Conservation (phyloP, 2,113 vertebrate genomes). For the Hemichromis elongatus region DNA sequence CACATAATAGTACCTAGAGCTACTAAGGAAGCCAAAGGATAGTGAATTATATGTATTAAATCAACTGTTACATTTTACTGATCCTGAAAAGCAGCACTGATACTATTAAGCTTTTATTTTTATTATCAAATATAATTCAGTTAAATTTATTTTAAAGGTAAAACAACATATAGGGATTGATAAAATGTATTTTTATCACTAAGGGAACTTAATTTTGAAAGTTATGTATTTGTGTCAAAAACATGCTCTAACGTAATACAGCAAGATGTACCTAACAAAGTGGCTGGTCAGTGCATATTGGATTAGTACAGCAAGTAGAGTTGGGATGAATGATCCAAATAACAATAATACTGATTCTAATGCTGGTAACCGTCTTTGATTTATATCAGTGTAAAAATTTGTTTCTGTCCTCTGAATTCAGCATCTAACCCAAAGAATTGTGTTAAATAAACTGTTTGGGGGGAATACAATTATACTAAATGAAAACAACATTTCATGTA, state of each 20-base stretch:
- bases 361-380: not conserved
- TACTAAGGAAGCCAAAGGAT: not conserved
- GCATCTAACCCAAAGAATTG: not conserved
- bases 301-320: not conserved
- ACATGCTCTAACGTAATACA: not conserved
- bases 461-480: not conserved
- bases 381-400: not conserved
- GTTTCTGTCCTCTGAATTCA: not conserved
- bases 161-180: not conserved
- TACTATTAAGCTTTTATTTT: not conserved
- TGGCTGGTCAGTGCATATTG: not conserved
- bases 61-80: not conserved
- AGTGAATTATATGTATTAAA: no score
- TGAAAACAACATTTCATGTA: not conserved
- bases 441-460: not conserved
- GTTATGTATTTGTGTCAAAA: not conserved
- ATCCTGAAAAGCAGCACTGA: not conserved
- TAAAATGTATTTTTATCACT: not conserved
- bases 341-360: not conserved
- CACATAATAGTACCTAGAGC: not conserved
- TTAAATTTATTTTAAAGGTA: not conserved
- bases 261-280: fast-evolving
- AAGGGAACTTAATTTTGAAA: not conserved
- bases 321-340: not conserved
- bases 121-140: not conserved